Percentiles rank a stretch among this genome's conserved stretches.
Evolutionary conservation across 2,113 vertebrate genomes (phyloP).

Genomic region (Ia io): DNA sequence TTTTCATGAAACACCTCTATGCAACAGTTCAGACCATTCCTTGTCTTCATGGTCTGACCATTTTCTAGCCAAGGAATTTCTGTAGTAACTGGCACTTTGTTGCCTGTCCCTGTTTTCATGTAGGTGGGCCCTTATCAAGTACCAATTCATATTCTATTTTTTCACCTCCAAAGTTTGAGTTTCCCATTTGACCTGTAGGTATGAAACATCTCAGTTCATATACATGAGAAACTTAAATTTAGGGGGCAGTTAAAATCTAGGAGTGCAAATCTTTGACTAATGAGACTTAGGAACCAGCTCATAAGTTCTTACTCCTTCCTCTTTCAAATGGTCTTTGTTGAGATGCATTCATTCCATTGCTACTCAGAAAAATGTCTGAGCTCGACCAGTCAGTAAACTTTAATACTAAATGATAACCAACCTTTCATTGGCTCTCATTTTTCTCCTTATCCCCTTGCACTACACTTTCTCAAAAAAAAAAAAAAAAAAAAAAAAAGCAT

Average conservation of each 20-base stretch:
- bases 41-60: background rate
- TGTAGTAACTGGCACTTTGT: background rate
- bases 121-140: accelerated
- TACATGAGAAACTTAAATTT: background rate
- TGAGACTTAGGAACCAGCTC: background rate
- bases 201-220: background rate
- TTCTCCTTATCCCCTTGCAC: background rate
- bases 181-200: background rate
- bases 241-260: background rate
- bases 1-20: background rate
- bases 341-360: background rate
- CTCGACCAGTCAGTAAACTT: background rate
- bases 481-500: background rate
- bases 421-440: background rate
- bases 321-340: background rate
- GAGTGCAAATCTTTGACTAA: background rate
- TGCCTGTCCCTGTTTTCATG: background rate
- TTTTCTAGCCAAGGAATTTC: background rate
- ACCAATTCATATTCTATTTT: accelerated
- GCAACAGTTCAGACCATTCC: background rate
- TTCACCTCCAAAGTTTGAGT: background rate
- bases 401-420: background rate
- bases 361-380: background rate
- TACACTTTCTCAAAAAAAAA: background rate
- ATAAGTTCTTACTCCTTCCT: background rate